Evolutionary conservation across 2,113 vertebrate species (phyloP).

Genomic region (Sialia sialis): DNA sequence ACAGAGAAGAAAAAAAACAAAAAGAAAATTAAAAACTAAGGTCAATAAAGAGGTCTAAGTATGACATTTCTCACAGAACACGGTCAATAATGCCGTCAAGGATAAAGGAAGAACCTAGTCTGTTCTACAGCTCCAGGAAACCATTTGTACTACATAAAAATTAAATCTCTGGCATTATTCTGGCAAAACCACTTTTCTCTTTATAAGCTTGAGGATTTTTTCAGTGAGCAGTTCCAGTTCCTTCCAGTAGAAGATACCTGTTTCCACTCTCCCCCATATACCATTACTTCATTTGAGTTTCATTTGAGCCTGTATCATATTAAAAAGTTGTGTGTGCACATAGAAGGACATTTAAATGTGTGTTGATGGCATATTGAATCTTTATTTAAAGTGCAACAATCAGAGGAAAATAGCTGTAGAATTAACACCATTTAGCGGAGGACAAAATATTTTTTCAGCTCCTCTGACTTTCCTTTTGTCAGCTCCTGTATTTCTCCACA

Average conservation of each 20-base stretch:
- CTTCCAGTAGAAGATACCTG: not conserved
- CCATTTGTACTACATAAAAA: not conserved
- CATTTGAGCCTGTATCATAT: not conserved
- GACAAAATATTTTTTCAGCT: not conserved
- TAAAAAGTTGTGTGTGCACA: not conserved
- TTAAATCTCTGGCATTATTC: not conserved
- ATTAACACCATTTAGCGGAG: not conserved
- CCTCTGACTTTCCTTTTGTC: not conserved
- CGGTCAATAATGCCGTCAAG: not conserved
- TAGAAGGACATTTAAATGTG: not conserved
- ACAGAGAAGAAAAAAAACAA: not conserved
- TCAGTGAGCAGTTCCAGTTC: not conserved
- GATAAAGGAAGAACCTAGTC: not conserved
- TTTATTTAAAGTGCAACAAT: not conserved
- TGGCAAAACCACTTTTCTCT: not conserved
- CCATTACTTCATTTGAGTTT: not conserved
- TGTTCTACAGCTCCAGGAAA: not conserved
- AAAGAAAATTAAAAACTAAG: not conserved
- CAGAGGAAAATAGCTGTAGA: not conserved
- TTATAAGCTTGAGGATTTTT: not conserved
- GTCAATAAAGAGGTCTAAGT: not conserved
- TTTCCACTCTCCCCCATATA: rapidly evolving
- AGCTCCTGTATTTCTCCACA: not conserved
- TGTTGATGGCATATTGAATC: not conserved
- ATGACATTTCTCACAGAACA: not conserved